Conservation (phyloP, 2,888 invertebrate genomes). For the Esperia sulphurella region DNA sequence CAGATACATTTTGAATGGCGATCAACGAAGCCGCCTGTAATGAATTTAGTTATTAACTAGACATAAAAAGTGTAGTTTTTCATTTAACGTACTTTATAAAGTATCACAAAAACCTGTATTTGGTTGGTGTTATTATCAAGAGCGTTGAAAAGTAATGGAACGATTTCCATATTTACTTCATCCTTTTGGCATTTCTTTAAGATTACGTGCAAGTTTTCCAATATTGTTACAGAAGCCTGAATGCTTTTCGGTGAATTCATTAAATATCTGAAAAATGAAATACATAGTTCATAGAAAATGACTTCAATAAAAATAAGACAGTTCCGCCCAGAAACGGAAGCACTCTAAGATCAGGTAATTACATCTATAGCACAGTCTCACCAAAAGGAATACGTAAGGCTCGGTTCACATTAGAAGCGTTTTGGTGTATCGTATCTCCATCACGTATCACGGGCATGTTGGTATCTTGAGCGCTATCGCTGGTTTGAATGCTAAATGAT, state of each 20-base stretch:
- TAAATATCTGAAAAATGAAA: constrained; percentile 76
- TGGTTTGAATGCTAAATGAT: too few species aligned
- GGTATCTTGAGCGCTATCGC: too few species aligned
- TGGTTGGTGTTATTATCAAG: constrained; percentile 93
- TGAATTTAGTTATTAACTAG: too few species aligned
- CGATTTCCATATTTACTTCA: constrained; percentile 88
- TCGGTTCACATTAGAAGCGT: too few species aligned
- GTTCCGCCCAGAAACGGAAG: too few species aligned
- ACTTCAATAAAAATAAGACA: too few species aligned
- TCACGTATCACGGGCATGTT: too few species aligned
- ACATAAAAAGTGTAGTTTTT: too few species aligned
- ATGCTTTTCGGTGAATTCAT: constrained; percentile 89
- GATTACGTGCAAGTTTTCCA: constrained; percentile 94
- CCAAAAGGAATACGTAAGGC: too few species aligned
- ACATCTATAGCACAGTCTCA: too few species aligned
- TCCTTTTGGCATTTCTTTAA: constrained; percentile 91
- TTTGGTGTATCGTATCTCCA: too few species aligned
- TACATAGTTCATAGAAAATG: not conserved
- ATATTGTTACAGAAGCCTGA: constrained; percentile 91
- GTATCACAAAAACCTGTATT: constrained; percentile 89
- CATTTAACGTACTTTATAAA: not conserved
- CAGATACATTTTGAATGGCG: constrained; percentile 91
- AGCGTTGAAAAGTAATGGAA: constrained; percentile 91
- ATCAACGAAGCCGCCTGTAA: constrained; percentile 92
- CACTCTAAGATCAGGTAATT: too few species aligned